Evolutionary conservation across 2,797 vertebrate species (phyloP).

Genomic region (Pyrocephalus nanus): DNA sequence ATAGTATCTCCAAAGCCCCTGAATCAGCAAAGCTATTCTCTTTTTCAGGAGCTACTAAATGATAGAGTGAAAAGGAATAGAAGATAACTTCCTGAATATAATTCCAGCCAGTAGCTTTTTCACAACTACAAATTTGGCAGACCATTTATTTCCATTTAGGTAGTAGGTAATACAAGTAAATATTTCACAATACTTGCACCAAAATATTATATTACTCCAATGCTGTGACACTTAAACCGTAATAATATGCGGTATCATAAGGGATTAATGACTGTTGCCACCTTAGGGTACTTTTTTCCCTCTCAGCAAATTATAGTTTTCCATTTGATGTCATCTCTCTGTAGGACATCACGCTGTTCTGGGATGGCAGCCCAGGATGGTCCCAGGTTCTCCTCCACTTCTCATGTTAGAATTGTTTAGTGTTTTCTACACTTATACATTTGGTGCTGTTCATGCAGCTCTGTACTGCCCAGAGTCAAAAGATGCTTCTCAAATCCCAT

Average conservation of each 20-base stretch:
- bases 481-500: background rate
- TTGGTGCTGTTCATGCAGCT: background rate
- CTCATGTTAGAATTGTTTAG: rapidly evolving
- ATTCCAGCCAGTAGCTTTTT: background rate
- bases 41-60: background rate
- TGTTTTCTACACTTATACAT: background rate
- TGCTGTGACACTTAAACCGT: background rate
- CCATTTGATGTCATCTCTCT: background rate
- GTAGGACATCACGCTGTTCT: background rate
- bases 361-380: background rate
- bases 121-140: background rate
- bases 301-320: background rate
- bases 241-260: background rate
- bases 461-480: background rate
- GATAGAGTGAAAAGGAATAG: background rate
- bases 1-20: background rate
- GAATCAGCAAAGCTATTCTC: background rate
- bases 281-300: background rate
- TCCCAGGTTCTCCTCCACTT: background rate
- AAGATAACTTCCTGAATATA: background rate
- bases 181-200: background rate
- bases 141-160: background rate
- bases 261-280: background rate
- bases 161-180: background rate
- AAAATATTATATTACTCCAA: background rate